Base-by-base conservation (phyloP, 23 tunicate genomes). In the Styela clava region DNA sequence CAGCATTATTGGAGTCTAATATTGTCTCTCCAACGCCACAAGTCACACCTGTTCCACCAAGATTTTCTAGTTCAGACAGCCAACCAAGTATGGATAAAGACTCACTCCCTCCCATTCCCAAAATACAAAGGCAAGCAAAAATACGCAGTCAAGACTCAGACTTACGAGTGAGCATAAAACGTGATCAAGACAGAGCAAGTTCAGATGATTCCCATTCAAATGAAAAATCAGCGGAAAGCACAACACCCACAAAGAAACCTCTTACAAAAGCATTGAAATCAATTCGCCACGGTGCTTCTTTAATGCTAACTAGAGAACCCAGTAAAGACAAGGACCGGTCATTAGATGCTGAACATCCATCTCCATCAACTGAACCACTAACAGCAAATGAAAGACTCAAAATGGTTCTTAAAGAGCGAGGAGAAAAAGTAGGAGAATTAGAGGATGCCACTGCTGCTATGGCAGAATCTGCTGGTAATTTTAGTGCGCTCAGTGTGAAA, bases 371-470 rank as follows among this genome's bases (percentile, higher is more conserved):
- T 33, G 90, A 91, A 78, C 69, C 62, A 35, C 35, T 33, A 5
- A 52, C 68, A 16, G 33, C 86, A 2, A 36, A 85, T 24, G 83
- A 87, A 33, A 71, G 69, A 61, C 56, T 88, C 7, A 78, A 74
- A 32, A 74, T 52, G 28, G 84, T 83, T 36, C 44, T 62, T 3
- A 56, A 63, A 33, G 93, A 93, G 24, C 74, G 98, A 31, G 26
- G 78, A n/a, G 89, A 87, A 52, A 82, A 85, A 29, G 79, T 93
- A 0, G 74, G 79, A 16, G 85, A 84, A 81, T 73, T 84, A 30
- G 74, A 79, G 62, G 52, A 74, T 9, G 74, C 89, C 3, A 81
- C 93, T 1, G 86, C 88, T n/a, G 89, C 91, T 31, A 87, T 93
- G 98, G 82, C 82, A 5, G 74, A 81, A 23, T 24, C 51, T n/a